Conservation (phyloP, 92 coral and sea anemone genomes). For the Bergia sp. region DNA sequence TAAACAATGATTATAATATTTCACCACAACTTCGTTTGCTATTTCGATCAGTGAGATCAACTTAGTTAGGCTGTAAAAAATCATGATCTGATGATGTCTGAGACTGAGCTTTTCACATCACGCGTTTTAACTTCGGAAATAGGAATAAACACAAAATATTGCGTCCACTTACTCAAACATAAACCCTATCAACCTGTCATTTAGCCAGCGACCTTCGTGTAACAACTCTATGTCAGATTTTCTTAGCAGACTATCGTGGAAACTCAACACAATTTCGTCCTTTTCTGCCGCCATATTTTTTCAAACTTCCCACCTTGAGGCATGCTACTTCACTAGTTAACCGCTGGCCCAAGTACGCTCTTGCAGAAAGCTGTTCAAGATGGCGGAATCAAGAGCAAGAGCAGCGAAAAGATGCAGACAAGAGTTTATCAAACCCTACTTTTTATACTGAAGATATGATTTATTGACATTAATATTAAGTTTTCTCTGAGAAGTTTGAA, state of each 20-base stretch:
- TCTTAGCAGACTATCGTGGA: slow-evolving; percentile 87
- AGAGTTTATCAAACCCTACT: background rate
- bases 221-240: slow-evolving; percentile 85
- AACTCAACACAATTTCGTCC: slow-evolving; percentile 78
- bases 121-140: background rate
- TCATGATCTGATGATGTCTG: too few species aligned
- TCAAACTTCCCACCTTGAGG: slow-evolving; percentile 29
- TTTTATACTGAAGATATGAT: slow-evolving; percentile 29
- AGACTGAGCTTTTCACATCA: background rate
- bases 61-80: background rate
- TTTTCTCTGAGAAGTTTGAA: background rate
- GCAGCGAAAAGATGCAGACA: slow-evolving; percentile 10
- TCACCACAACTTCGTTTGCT: background rate
- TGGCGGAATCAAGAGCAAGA: slow-evolving; percentile 57
- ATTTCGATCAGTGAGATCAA: too few species aligned
- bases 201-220: slow-evolving; percentile 89
- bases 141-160: background rate
- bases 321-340: slow-evolving; percentile 22
- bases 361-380: slow-evolving; percentile 13
- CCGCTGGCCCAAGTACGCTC: slow-evolving; percentile 60
- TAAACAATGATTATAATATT: background rate
- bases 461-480: slow-evolving; percentile 7
- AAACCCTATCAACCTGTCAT: slow-evolving; percentile 91
- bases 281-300: slow-evolving; percentile 70
- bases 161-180: slow-evolving; percentile 86